Evolutionary conservation across 2,113 vertebrate genomes (phyloP).

Genomic region (Zingel zingel): DNA sequence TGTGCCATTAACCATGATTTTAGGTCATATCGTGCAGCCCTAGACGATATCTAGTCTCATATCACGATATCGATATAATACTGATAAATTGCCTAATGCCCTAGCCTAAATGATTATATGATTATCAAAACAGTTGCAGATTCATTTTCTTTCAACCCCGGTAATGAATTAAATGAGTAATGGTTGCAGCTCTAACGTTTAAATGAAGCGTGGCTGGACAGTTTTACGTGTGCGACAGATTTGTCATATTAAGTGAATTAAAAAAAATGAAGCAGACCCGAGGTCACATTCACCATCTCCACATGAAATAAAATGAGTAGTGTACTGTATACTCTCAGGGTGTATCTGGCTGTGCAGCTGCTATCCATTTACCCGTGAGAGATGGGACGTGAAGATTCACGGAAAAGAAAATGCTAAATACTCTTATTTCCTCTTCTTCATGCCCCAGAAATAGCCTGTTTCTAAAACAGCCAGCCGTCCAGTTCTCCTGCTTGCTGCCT

Average conservation of each 20-base stretch:
- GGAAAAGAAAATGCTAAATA: slow-evolving; percentile 10
- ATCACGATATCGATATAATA: too few relatives aligned
- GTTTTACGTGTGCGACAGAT: neutral
- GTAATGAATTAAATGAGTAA: neutral
- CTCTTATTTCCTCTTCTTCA: slow-evolving; percentile 8
- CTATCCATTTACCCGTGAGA: slow-evolving; percentile 49
- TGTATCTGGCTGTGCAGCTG: slow-evolving; percentile 56
- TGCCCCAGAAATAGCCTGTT: slow-evolving; percentile 3
- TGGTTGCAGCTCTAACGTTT: too few relatives aligned
- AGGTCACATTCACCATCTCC: slow-evolving; percentile 36
- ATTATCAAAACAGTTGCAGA: neutral
- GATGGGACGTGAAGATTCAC: slow-evolving; percentile 45
- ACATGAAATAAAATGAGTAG: slow-evolving; percentile 43
- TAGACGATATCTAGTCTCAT: too few relatives aligned
- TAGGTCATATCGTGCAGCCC: too few relatives aligned
- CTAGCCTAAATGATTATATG: neutral
- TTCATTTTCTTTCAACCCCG: neutral
- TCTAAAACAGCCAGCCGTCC: slow-evolving; percentile 22
- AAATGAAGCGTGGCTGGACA: neutral
- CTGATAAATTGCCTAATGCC: too few relatives aligned
- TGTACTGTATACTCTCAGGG: slow-evolving; percentile 43
- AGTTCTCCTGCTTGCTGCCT: slow-evolving; percentile 31
- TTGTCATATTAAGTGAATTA: slow-evolving; percentile 16
- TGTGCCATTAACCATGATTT: too few relatives aligned
- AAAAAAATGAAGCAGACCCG: slow-evolving; percentile 22